Base-by-base conservation (phyloP, 2,888 invertebrate species). In the Aporophyla lueneburgensis region DNA sequence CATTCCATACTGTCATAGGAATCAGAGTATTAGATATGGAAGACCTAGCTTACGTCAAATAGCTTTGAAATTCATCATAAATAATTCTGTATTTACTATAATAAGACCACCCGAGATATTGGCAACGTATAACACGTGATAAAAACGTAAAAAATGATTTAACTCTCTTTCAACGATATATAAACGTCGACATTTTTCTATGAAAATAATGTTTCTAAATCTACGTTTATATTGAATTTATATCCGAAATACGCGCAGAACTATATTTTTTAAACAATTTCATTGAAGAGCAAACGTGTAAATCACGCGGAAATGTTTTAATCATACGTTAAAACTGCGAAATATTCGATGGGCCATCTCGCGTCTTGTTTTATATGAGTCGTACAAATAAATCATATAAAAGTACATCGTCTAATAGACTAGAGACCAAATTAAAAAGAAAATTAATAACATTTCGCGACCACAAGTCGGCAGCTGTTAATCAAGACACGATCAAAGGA, bases 401-500 rank as follows among this genome's bases (percentile, higher is more conserved):
- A 93, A 94, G 92, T 92, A 94, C 90, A 91, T 83, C 80, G 78
- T 91, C 85, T 92, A 92, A 91, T 93, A 93, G 91, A 92, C 90
- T 90, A 88, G 91, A 87, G 91, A 90, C 92, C 84, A 92, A 94
- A 95, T 96, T 95, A 95, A 96, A 96, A 96, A 96, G 91, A 95
- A 94, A 93, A 96, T 96, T 95, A 95, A 95, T 96, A 95, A 92
- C 92, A 93, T 94, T 95, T 94, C 93, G 93, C 94, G 93, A 91
- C 89, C 89, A 91, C 90, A 92, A 91, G 93, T 92, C 93, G 90
- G 91, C 89, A 88, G 94, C 91, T 92, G 95, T 96, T 96, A 94
- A 96, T 96, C 96, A 96, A 94, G 90, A 79, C 89, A 91, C 92
- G 96, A 96, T 96, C 96, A 96, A 96, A 96, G 96, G 91, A 89